Evolutionary conservation across 2,888 invertebrate species (phyloP).

Genomic region (Metallyticus violacea): DNA sequence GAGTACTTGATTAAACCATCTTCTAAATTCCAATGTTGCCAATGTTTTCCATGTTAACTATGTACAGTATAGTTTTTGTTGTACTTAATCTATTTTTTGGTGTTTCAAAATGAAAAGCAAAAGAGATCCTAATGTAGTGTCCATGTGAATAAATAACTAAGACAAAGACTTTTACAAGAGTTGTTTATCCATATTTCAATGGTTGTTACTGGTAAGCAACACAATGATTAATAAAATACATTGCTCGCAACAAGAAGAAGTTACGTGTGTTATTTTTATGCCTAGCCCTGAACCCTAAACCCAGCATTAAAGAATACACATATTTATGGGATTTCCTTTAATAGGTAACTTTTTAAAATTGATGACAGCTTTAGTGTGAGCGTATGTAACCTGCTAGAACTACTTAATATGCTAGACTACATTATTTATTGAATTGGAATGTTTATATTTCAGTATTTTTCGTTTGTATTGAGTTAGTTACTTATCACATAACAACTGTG

Average conservation of each 20-base stretch:
- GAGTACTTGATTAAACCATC: neutral
- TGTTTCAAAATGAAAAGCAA: neutral
- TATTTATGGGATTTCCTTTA: too few relatives aligned
- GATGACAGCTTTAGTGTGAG: too few relatives aligned
- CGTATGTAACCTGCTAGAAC: too few relatives aligned
- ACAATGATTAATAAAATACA: neutral
- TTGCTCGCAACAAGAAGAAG: neutral
- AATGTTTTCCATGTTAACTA: conserved; percentile 9
- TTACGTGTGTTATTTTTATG: too few relatives aligned
- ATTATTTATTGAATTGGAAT: too few relatives aligned
- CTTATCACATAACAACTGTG: too few relatives aligned
- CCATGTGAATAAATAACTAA: neutral
- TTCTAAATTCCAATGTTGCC: neutral
- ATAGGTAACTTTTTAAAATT: too few relatives aligned
- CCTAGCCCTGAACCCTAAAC: too few relatives aligned
- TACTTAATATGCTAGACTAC: too few relatives aligned
- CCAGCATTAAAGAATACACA: too few relatives aligned
- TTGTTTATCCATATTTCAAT: neutral
- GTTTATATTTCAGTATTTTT: too few relatives aligned
- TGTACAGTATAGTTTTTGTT: conserved; percentile 5
- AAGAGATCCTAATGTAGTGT: neutral
- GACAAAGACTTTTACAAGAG: neutral
- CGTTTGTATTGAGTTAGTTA: too few relatives aligned
- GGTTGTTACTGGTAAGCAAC: neutral
- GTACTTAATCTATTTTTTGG: neutral